Evolutionary conservation across 2,797 vertebrate species (phyloP), one percentile per base, ranked within the genome.

Genomic region (Lacerta agilis): DNA sequence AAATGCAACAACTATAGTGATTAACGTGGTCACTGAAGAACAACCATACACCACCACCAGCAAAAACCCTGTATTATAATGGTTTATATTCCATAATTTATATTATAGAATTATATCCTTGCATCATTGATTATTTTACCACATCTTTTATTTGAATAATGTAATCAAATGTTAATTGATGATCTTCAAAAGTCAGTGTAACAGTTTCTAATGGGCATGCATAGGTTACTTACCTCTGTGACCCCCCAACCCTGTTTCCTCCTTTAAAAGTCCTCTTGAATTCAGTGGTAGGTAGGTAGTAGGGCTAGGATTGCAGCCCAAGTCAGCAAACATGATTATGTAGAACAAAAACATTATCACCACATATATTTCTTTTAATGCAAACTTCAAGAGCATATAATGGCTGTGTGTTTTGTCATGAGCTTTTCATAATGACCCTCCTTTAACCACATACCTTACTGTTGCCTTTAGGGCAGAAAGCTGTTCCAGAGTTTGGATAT

Each of bases 401-500:
- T 88, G 33, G 18, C 10, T 79, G 69, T 66, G 11, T 25, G 69
- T 83, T 91, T 89, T 13, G 29, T 64, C 11, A 1, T 76, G 36
- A 2, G 17, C 33, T 69, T 86, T 89, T 90, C 17, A n/a, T 67
- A 20, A 1, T 73, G 33, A 2, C 23, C 61, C 75, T 93, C 9
- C 82, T 2, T 17, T 89, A 17, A 88, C 88, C 23, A 76, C 67
- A 84, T 88, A 41, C 41, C 90, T 85, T 88, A 15, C 2, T 92
- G 88, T 81, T 86, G 88, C 58, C 38, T 90, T 90, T 96, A 99
- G 98, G 98, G 98, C 66, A 98, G 98, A 94, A 97, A 98, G 94
- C 95, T 99, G 87, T 97, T 99, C 95, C 99, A 98, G 92, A 99
- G 97, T 92, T 97, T 99, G 93, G 98, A 98, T 88, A 97, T 98